phyloP scores from a whole-genome alignment of 2,888 invertebrate genomes.

The Charanyca ferruginea region DNA sequence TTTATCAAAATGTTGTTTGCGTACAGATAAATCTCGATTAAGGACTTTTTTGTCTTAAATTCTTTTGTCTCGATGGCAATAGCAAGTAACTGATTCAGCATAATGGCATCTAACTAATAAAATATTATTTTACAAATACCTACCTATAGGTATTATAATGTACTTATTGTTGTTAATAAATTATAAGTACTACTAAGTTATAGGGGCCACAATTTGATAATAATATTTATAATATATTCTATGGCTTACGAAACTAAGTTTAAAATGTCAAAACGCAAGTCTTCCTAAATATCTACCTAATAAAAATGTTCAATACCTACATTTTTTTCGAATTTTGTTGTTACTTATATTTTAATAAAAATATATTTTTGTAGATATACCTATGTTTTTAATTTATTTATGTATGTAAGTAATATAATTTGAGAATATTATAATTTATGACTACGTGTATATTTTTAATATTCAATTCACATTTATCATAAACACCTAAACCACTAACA shows the following conservation, averaged over 20 bases:
- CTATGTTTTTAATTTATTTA: slow-evolving; percentile 28
- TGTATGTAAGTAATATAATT: not conserved
- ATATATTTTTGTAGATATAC: slow-evolving; percentile 38
- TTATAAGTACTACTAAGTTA: slow-evolving; percentile 4
- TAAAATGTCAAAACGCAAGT: slow-evolving; percentile 19
- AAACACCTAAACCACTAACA: not conserved
- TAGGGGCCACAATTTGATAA: slow-evolving; percentile 20
- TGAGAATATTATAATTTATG: too few relatives aligned
- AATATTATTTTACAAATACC: slow-evolving; percentile 13
- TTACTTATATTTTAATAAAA: slow-evolving; percentile 52
- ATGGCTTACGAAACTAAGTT: slow-evolving; percentile 1
- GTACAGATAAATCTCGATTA: not conserved
- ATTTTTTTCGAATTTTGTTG: slow-evolving; percentile 17
- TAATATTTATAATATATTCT: slow-evolving; percentile 1
- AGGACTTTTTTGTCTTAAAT: not conserved
- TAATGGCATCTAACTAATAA: slow-evolving; percentile 19
- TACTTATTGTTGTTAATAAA: slow-evolving; percentile 11
- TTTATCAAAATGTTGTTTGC: slow-evolving; percentile 18
- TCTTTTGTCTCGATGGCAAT: not conserved
- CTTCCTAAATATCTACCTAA: slow-evolving; percentile 7
- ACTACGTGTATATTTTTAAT: not conserved
- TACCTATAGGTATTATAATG: not conserved
- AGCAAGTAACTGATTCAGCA: slow-evolving; percentile 43
- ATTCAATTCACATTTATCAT: not conserved
- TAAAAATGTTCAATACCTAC: slow-evolving; percentile 13